Conservation (phyloP, 2,113 vertebrate genomes). For the Calidris pugnax region DNA sequence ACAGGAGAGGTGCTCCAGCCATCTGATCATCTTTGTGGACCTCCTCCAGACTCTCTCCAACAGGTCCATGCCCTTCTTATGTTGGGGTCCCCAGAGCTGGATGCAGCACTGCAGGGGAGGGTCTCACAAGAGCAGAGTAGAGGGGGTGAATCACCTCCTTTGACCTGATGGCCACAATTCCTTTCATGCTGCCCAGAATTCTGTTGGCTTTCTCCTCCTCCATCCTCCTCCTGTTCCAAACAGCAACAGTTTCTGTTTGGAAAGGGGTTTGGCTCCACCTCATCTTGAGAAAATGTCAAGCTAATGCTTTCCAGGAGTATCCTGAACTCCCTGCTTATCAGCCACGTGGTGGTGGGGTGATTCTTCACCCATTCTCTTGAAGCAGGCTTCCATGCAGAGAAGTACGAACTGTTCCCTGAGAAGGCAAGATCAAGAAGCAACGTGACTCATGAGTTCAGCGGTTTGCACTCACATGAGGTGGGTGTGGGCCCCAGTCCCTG, state of each 20-base stretch:
- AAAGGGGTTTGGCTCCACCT: neutral
- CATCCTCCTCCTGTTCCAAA: neutral
- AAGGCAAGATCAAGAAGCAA: neutral
- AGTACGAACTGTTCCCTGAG: neutral
- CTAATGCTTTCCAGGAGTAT: neutral
- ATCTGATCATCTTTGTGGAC: neutral
- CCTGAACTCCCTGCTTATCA: neutral
- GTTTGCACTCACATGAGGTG: neutral
- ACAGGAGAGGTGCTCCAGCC: neutral
- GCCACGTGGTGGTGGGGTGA: neutral
- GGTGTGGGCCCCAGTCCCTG: neutral
- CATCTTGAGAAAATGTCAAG: neutral
- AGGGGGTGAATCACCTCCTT: neutral
- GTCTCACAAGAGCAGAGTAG: neutral
- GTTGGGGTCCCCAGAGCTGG: neutral
- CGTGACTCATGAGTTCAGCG: neutral
- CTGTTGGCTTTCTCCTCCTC: neutral
- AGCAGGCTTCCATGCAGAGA: neutral
- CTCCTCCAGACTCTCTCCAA: neutral
- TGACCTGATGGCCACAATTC: neutral
- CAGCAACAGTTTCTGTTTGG: neutral
- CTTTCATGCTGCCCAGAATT: neutral
- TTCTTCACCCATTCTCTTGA: neutral
- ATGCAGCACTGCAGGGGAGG: neutral
- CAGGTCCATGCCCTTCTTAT: neutral